A percentile compares a stretch with the other conserved stretches of the same genome.
These are phyloP conservation scores for Iguana delicatissima DNA, from an alignment of 2,797 vertebrate genomes.

Conservation along the genomic window DNA sequence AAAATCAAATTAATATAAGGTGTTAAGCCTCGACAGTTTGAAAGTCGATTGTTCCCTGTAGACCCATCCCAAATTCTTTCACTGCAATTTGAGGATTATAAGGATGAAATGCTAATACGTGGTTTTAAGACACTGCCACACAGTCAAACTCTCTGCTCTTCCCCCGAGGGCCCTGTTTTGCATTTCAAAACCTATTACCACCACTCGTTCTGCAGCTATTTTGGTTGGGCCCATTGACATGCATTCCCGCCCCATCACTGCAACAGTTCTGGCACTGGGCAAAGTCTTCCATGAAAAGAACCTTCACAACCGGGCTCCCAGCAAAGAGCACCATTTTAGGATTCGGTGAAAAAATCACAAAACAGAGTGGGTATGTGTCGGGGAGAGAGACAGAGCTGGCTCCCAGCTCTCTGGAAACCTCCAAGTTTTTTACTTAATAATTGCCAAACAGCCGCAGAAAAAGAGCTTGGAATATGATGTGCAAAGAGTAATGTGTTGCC, in stretches of 20 bases:
- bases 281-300: not conserved
- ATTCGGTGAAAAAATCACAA: not conserved
- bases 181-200: not conserved
- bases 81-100: not conserved
- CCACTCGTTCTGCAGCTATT: not conserved
- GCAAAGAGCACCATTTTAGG: not conserved
- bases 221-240: not conserved
- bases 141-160: not conserved
- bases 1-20: constrained; percentile 10
- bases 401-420: not conserved
- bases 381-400: not conserved
- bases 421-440: too few species aligned
- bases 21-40: not conserved
- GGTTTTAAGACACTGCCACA: not conserved
- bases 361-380: not conserved
- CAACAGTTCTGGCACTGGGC: not conserved
- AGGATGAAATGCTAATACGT: constrained; percentile 9
- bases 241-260: not conserved
- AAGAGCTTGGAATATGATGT: too few species aligned
- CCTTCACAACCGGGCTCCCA: not conserved
- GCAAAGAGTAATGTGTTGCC: too few species aligned
- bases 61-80: not conserved
- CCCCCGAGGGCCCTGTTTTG: not conserved
- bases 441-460: too few species aligned
- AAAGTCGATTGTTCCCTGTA: not conserved